phyloP scores from a whole-genome alignment of 2,797 vertebrate genomes.

The Cyprinodon diabolis region DNA sequence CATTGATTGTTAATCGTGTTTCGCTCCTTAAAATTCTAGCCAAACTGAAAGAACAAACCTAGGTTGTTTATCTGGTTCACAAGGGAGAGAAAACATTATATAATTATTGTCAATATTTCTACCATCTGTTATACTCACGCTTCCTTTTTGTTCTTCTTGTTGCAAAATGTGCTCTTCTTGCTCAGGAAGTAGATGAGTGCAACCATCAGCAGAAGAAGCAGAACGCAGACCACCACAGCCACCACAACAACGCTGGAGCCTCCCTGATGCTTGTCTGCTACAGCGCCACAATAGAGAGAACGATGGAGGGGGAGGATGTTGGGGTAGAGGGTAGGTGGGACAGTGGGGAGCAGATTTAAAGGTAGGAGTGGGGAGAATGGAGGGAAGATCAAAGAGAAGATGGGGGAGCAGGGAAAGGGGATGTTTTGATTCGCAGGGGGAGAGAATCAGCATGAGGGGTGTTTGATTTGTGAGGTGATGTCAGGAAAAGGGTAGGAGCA shows the following conservation, averaged over 20 bases:
- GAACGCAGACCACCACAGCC: constrained; percentile 89
- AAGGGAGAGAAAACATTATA: neutral
- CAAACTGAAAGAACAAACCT: neutral
- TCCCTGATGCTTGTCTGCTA: constrained; percentile 81
- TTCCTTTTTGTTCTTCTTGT: constrained; percentile 81
- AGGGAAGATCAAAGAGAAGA: constrained; percentile 35
- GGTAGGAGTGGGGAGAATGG: constrained; percentile 10
- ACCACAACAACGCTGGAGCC: constrained; percentile 86
- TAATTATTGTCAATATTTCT: constrained; percentile 5
- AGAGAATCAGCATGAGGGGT: constrained; percentile 25
- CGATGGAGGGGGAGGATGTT: constrained; percentile 13
- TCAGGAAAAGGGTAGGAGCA: constrained; percentile 2
- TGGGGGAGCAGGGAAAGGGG: constrained; percentile 21
- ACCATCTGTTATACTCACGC: constrained; percentile 76
- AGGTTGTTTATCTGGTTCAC: neutral
- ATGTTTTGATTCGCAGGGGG: constrained; percentile 28
- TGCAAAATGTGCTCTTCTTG: constrained; percentile 85
- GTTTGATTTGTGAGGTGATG: constrained; percentile 49
- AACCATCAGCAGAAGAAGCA: constrained; percentile 88
- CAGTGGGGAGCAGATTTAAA: constrained; percentile 20
- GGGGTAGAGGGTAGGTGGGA: constrained; percentile 25
- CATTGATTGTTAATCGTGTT: neutral
- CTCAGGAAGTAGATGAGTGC: constrained; percentile 87
- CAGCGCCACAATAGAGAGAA: constrained; percentile 54
- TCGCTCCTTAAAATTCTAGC: neutral